These are phyloP conservation scores for Sebastes reedi DNA, from an alignment of 2,797 vertebrate genomes.

Conservation along the genomic window DNA sequence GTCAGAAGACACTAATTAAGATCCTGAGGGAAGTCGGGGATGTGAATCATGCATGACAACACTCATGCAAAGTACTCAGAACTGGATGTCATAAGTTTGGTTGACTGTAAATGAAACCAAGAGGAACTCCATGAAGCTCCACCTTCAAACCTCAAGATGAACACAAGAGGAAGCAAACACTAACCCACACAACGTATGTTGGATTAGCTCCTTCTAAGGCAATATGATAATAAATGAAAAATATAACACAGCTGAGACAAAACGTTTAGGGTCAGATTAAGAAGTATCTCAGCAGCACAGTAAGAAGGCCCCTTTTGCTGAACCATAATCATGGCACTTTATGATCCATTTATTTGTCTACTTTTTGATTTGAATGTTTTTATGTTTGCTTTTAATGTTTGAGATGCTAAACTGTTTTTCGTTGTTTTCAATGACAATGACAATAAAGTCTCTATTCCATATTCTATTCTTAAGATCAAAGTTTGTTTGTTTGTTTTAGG, in stretches of 20 bases:
- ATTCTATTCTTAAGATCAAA: not conserved
- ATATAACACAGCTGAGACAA: not conserved
- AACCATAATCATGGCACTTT: too few species aligned
- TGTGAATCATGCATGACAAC: conserved; percentile 51
- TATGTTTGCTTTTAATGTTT: too few species aligned
- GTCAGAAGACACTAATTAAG: not conserved
- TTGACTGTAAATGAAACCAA: conserved; percentile 53
- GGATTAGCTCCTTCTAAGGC: not conserved
- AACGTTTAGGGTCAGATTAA: not conserved
- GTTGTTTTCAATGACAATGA: too few species aligned
- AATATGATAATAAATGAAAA: not conserved
- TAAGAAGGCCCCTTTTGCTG: not conserved
- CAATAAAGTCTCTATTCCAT: too few species aligned
- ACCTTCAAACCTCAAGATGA: conserved; percentile 58
- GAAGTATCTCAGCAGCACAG: not conserved
- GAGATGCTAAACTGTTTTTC: too few species aligned
- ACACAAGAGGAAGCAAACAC: conserved; percentile 47
- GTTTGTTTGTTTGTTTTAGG: not conserved
- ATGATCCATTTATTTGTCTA: too few species aligned
- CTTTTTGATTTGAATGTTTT: too few species aligned
- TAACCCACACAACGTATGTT: not conserved
- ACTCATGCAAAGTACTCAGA: not conserved
- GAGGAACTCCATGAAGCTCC: conserved; percentile 70
- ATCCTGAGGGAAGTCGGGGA: not conserved
- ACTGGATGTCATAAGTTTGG: not conserved